These are phyloP conservation scores for Riptortus pedestris DNA, from an alignment of 1,140 invertebrate species.

Conservation along the genomic window DNA sequence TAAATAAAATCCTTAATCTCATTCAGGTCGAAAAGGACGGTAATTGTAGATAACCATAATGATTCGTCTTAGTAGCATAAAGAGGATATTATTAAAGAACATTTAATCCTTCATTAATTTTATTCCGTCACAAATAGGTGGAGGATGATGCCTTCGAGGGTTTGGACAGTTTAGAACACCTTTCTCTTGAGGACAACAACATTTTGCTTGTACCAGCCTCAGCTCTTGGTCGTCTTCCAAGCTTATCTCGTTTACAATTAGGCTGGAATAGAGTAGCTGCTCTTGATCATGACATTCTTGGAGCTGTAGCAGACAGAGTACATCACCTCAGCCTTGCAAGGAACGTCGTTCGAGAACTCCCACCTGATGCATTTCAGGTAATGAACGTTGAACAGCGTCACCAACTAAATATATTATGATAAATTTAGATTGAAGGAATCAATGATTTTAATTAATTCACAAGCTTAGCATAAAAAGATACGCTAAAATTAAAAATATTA, in stretches of 20 bases:
- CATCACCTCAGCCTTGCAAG: constrained; percentile 58
- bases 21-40: too few relatives aligned
- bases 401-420: too few relatives aligned
- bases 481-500: too few relatives aligned
- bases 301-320: constrained; percentile 49
- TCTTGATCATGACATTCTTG: constrained; percentile 63
- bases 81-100: too few relatives aligned
- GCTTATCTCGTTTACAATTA: constrained; percentile 60
- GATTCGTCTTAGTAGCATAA: too few relatives aligned
- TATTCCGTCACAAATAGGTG: too few relatives aligned
- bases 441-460: neutral
- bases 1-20: too few relatives aligned
- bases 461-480: neutral
- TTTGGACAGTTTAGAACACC: constrained; percentile 57
- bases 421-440: neutral
- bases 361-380: constrained; percentile 58
- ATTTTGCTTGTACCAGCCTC: constrained; percentile 70
- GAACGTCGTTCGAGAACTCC: constrained; percentile 79
- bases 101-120: too few relatives aligned
- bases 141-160: constrained; percentile 78
- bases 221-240: constrained; percentile 60
- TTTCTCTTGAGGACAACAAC: constrained; percentile 79
- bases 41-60: too few relatives aligned
- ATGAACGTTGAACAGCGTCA: too few relatives aligned
- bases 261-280: constrained; percentile 81